Conservation (phyloP, 2,797 vertebrate genomes). For the Echiichthys vipera region DNA sequence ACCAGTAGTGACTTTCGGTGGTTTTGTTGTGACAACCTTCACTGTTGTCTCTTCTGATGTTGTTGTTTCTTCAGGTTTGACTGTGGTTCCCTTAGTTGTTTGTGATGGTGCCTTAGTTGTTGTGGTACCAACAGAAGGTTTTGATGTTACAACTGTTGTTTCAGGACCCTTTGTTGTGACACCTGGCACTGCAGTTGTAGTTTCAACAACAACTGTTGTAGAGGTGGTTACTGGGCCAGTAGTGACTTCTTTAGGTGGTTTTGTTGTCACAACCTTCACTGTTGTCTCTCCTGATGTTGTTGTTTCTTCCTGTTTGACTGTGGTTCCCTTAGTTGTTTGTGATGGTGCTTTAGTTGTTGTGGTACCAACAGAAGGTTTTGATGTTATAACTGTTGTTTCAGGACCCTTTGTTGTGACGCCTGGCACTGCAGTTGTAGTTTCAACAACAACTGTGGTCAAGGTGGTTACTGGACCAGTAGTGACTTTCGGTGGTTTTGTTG, state of each 20-base stretch:
- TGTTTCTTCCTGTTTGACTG: not conserved
- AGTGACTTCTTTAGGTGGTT: not conserved
- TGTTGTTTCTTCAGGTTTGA: not conserved
- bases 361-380: not conserved
- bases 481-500: not conserved
- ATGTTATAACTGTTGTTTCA: not conserved
- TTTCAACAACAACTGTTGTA: not conserved
- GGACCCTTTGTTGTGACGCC: not conserved
- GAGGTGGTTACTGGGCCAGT: not conserved
- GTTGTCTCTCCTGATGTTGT: not conserved
- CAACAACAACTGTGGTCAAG: not conserved
- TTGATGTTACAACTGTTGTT: slow-evolving; percentile 10
- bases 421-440: not conserved
- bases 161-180: not conserved
- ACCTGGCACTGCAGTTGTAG: not conserved
- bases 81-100: not conserved
- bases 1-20: not conserved
- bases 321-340: no score
- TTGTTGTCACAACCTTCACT: not conserved
- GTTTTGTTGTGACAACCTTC: not conserved
- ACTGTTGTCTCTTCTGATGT: not conserved
- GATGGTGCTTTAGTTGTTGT: not conserved
- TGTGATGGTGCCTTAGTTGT: not conserved
- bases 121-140: not conserved
- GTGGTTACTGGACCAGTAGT: not conserved